phyloP scores from a whole-genome alignment of 1,140 invertebrate species.

The Lepidurus couesii region DNA sequence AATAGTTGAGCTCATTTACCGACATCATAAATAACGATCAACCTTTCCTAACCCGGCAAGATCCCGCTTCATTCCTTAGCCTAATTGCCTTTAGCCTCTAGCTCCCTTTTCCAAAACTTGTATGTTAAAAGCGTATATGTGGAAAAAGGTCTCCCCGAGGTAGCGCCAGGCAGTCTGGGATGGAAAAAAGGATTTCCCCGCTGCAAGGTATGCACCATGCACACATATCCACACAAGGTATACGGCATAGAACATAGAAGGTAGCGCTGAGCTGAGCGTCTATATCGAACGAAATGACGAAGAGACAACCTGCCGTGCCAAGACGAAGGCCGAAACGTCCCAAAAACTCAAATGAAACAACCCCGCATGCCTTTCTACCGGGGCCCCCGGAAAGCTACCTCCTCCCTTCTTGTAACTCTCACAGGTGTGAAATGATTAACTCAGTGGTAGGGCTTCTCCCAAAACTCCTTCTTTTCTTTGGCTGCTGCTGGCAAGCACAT shows the following conservation, averaged over 20 bases:
- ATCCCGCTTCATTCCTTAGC: conserved; percentile 14
- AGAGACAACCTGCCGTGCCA: conserved; percentile 3
- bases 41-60: conserved; percentile 17
- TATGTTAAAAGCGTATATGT: background rate
- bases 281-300: background rate
- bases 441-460: background rate
- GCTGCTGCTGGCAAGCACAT: background rate
- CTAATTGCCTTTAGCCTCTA: conserved; percentile 15
- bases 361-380: background rate
- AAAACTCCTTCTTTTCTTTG: background rate
- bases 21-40: conserved; percentile 22
- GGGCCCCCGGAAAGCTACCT: background rate
- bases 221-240: no score
- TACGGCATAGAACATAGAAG: background rate
- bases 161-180: conserved; percentile 15
- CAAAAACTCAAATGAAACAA: background rate
- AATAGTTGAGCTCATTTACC: conserved; percentile 19
- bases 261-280: background rate
- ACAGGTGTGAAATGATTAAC: conserved; percentile 22
- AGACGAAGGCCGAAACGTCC: background rate
- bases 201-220: background rate
- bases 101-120: background rate
- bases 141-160: background rate
- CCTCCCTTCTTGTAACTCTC: background rate
- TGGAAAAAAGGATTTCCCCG: conserved; percentile 8